Evolutionary conservation across 1,140 invertebrate species (phyloP), one percentile per base, ranked within the genome.

Genomic region (Rhysida immarginata): DNA sequence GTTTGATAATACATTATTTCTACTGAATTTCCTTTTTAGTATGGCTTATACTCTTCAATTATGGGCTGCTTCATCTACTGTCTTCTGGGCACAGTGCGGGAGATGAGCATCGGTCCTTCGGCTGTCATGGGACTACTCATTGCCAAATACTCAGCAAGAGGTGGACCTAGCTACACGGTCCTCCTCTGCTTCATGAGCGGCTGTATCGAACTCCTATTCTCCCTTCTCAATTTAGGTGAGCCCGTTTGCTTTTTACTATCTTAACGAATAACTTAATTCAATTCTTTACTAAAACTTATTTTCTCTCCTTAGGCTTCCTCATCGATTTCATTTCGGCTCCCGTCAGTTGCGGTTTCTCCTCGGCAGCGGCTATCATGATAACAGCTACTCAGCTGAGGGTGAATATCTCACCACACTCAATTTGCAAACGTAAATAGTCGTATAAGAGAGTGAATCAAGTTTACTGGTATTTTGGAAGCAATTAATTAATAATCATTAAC

Each of bases 281-380:
- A 13, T 41, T 41, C n/a, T 41, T n/a, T n/a, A n/a, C n/a, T n/a
- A n/a, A n/a, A n/a, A n/a, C n/a, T n/a, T n/a, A n/a, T n/a, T n/a
- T n/a, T n/a, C n/a, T n/a, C n/a, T n/a, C n/a, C n/a, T n/a, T n/a
- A 93, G 90, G 92, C 61, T 91, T 96, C 58, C 74, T 96, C 20
- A 84, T 96, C 48, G 89, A 93, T 69, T 96, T 94, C 68, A 95
- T 96, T 65, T 93, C 91, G 0, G 80, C 87, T 45, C 89, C 92
- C 2, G 87, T 91, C 1, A 85, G 88, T 26, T 82, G 80, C 53
- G 86, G 86, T 1, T 92, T 92, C 64, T 91, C 87, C 14, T 86
- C 86, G 2, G 87, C 87, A 0, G 93, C 91, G 0, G 90, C 92
- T 16, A 78, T 96, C 5, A 93, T 92, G 48, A 95, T 96, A 46